Conservation (phyloP, 2,797 vertebrate species). For the Lophotriccus pileatus region DNA sequence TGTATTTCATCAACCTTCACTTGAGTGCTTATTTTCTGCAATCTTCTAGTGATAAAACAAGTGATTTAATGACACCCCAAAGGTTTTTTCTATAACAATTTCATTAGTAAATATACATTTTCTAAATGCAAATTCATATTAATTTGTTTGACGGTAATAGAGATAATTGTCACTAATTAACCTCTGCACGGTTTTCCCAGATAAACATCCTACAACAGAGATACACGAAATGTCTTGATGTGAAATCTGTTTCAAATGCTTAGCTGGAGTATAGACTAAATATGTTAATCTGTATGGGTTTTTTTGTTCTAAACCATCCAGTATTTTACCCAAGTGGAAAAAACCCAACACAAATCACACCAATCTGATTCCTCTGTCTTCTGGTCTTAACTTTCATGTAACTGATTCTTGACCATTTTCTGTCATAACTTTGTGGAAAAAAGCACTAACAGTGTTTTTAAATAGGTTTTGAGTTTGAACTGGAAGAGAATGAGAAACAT, state of each 20-base stretch:
- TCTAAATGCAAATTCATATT: constrained; percentile 22
- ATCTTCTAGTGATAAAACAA: background rate
- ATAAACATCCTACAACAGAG: constrained; percentile 11
- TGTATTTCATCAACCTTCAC: background rate
- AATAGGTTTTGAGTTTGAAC: background rate
- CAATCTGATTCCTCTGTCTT: background rate
- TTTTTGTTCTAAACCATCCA: background rate
- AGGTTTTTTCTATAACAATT: background rate
- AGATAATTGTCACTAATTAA: constrained; percentile 38
- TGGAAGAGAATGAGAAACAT: background rate
- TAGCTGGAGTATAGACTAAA: background rate
- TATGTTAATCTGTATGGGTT: background rate
- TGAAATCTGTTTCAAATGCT: background rate
- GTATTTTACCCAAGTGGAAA: background rate
- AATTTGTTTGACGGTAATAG: constrained; percentile 26
- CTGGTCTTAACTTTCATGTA: background rate
- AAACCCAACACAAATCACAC: background rate
- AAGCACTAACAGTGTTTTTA: background rate
- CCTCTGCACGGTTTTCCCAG: background rate
- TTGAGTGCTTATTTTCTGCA: background rate
- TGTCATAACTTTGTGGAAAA: background rate
- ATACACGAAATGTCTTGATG: constrained; percentile 4
- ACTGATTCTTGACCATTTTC: background rate
- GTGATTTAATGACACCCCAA: background rate
- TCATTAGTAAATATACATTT: constrained; percentile 9